phyloP scores from a whole-genome alignment of 1,140 invertebrate genomes.

The Procambarus virginalis region DNA sequence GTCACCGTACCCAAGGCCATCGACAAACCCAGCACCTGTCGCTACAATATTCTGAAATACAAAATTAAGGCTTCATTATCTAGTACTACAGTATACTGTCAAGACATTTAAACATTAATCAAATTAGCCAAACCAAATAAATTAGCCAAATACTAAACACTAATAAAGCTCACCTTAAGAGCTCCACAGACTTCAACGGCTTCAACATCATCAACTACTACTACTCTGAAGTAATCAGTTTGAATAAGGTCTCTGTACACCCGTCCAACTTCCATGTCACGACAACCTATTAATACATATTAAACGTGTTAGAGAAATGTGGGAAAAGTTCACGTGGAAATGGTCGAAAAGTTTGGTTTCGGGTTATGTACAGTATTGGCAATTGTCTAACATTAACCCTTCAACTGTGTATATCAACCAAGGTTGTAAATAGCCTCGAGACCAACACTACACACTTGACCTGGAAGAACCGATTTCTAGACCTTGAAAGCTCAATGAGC shows the following conservation, averaged over 20 bases:
- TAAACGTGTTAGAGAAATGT: too few species aligned
- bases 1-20: slow-evolving; percentile 94
- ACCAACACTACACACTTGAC: too few species aligned
- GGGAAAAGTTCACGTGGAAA: too few species aligned
- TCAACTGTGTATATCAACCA: too few species aligned
- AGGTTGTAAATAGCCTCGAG: too few species aligned
- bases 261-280: slow-evolving; percentile 83
- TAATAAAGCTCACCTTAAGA: slow-evolving; percentile 80
- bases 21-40: slow-evolving; percentile 97
- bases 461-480: too few species aligned
- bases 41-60: slow-evolving; percentile 92
- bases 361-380: too few species aligned
- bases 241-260: slow-evolving; percentile 93
- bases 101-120: neutral
- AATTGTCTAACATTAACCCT: too few species aligned
- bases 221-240: slow-evolving; percentile 95
- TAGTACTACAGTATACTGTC: neutral
- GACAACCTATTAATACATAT: slow-evolving; percentile 76
- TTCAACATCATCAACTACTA: slow-evolving; percentile 95
- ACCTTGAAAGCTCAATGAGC: too few species aligned
- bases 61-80: neutral
- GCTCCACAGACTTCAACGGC: slow-evolving; percentile 99
- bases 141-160: neutral
- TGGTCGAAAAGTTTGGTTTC: too few species aligned
- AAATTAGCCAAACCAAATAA: neutral